Conservation (phyloP, 2,113 vertebrate species). For the Nanorana parkeri region DNA sequence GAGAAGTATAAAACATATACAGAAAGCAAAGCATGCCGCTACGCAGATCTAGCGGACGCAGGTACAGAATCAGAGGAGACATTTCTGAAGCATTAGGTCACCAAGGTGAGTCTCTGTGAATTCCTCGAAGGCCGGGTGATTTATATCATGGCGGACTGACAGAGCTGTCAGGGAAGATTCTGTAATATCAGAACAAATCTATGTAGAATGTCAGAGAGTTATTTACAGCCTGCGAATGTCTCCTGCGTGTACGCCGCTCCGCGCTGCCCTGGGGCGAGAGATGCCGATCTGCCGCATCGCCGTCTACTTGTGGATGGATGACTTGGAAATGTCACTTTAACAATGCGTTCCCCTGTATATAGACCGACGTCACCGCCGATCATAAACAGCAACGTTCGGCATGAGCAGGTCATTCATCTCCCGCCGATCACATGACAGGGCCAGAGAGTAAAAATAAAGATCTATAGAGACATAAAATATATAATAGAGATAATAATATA, state of each 20-base stretch:
- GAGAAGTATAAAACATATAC: too few species aligned
- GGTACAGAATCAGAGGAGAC: too few species aligned
- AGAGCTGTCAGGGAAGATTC: slow-evolving; percentile 24
- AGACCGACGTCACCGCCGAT: not conserved
- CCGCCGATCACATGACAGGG: not conserved
- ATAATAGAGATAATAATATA: too few species aligned
- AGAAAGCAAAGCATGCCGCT: too few species aligned
- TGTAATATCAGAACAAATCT: not conserved
- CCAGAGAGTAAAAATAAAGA: too few species aligned
- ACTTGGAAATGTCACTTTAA: not conserved
- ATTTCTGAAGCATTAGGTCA: slow-evolving; percentile 17
- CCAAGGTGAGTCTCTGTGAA: slow-evolving; percentile 8
- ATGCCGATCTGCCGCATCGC: not conserved
- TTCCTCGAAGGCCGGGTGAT: slow-evolving; percentile 17
- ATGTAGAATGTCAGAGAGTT: slow-evolving; percentile 11
- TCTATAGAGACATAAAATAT: too few species aligned
- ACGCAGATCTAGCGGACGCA: too few species aligned
- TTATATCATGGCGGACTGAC: slow-evolving; percentile 5
- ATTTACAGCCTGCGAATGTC: not conserved
- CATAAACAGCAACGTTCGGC: not conserved
- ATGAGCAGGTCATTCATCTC: not conserved
- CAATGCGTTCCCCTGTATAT: not conserved
- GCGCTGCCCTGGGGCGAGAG: not conserved
- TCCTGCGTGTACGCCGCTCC: not conserved
- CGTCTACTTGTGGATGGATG: not conserved